A percentile compares a stretch with the other conserved stretches of the same genome.
Evolutionary conservation across 2,113 vertebrate genomes (phyloP).

Genomic region (Microcebus murinus): DNA sequence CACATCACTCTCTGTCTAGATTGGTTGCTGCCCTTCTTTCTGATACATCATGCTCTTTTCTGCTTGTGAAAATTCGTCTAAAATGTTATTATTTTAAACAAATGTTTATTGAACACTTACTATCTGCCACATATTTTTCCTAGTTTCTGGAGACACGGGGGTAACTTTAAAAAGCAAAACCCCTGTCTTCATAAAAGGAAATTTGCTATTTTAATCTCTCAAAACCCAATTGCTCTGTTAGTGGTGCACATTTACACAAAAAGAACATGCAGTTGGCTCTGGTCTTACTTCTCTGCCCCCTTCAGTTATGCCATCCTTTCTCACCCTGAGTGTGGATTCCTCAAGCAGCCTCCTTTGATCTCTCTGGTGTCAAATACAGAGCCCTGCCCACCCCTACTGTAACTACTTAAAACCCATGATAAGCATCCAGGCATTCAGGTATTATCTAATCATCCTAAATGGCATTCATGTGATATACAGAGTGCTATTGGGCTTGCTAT

Average conservation of each 20-base stretch:
- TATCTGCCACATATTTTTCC: neutral
- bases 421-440: neutral
- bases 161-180: neutral
- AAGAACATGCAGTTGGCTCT: neutral
- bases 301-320: neutral
- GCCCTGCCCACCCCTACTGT: fast-evolving
- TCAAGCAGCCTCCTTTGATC: neutral
- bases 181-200: neutral
- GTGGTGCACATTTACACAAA: neutral
- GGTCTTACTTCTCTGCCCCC: neutral
- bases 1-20: neutral
- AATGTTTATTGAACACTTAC: neutral
- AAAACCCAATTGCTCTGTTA: neutral
- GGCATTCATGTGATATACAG: neutral
- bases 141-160: neutral
- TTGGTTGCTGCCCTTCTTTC: neutral
- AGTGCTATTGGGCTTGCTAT: neutral
- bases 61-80: neutral
- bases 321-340: neutral
- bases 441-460: neutral
- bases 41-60: neutral
- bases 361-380: neutral
- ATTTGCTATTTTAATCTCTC: neutral
- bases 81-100: neutral
- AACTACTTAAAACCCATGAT: neutral